phyloP scores from a whole-genome alignment of 2,888 invertebrate species.

The Callyntrura sp. region DNA sequence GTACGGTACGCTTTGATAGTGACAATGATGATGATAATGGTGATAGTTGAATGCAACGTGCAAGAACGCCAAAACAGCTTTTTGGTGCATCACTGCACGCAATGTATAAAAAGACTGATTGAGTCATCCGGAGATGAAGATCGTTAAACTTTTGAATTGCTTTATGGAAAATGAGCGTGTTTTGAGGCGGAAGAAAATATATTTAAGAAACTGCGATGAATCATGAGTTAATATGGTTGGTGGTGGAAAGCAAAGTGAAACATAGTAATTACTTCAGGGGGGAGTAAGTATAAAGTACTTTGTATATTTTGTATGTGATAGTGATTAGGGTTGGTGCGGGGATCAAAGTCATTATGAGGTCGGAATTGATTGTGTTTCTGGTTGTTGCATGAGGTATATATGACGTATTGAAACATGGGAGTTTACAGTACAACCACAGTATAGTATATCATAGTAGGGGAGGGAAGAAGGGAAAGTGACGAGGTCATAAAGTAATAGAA shows the following conservation, averaged over 20 bases:
- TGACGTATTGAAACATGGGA: not conserved
- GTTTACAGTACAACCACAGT: not conserved
- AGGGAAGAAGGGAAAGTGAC: no score
- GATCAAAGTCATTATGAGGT: constrained; percentile 29
- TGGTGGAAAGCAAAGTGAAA: not conserved
- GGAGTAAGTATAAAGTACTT: constrained; percentile 11
- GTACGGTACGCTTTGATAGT: no score
- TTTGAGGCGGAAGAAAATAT: not conserved
- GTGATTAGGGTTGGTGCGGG: constrained; percentile 39
- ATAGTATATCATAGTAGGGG: not conserved
- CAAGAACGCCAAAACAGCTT: not conserved
- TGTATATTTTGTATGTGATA: no score
- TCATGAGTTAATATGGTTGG: constrained; percentile 41
- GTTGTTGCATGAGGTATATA: not conserved
- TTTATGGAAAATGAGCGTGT: constrained; percentile 51
- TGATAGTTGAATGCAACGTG: not conserved
- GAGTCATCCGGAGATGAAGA: constrained; percentile 73
- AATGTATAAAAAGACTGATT: constrained; percentile 50
- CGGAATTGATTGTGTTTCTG: constrained; percentile 11
- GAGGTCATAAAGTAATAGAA: constrained; percentile 16
- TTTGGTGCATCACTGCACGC: constrained; percentile 41
- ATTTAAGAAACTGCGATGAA: constrained; percentile 53
- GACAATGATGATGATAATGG: not conserved
- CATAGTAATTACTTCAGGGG: constrained; percentile 46
- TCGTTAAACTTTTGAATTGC: constrained; percentile 64